Base-by-base conservation (phyloP, 2,888 invertebrate genomes). In the Drosophila subsilvestris region DNA sequence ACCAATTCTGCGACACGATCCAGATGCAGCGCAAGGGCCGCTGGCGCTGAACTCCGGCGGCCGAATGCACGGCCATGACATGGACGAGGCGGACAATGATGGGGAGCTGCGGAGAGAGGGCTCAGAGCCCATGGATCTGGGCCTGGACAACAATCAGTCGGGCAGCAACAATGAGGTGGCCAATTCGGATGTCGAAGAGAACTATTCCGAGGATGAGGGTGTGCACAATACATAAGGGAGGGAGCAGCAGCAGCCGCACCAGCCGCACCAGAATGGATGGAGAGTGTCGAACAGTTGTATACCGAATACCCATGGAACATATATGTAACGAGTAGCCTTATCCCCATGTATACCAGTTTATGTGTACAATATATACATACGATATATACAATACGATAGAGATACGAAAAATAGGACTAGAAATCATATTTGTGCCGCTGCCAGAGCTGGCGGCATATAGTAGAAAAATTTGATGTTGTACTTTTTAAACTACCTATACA, bases 331-430 rank as follows among this genome's bases (percentile, higher is more conserved):
- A 88, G 90, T 90, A 92, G 92, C 92, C 92, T 92, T 92, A 92
- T 89, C 88, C 85, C 81, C 84, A 91, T 90, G 92, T 92, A 92
- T 92, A 92, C 92, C 91, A 91, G 89, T 90, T 90, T 90, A 88
- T 82, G 84, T 86, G 84, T 83, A 84, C 80, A 75, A 74, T 78
- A n/a, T n/a, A n/a, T n/a, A n/a, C n/a, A n/a, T n/a, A 80, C 74
- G 70, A 78, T 82, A 76, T 82, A 76, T 75, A 63, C 59, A 55
- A 66, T 59, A 72, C 66, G 60, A 67, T 74, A 82, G 83, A 63
- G 78, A 73, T 37, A 37, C 37, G 37, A 7, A 58, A 66, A 44
- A 49, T 75, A 70, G 62, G 66, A 66, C 62, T 63, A 37, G 37
- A 12, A 58, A 73, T 62, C 57, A 78, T 63, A 65, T 75, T 78